Evolutionary conservation across 2,797 vertebrate genomes (phyloP).

Genomic region (Apodemus agrarius): DNA sequence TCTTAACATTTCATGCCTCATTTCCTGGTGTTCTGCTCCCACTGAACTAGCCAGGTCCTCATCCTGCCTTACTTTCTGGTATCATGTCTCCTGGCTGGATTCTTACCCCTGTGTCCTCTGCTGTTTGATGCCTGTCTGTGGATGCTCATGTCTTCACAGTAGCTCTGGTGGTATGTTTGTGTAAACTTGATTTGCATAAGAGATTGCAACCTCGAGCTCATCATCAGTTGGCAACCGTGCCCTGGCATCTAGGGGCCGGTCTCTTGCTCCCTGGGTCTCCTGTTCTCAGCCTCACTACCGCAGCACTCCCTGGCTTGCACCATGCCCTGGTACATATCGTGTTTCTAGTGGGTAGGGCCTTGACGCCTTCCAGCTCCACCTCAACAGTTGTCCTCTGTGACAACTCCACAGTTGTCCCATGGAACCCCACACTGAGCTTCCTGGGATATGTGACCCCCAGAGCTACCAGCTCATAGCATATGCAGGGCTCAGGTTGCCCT

Average conservation of each 20-base stretch:
- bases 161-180: no score
- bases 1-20: fast-evolving
- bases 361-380: no score
- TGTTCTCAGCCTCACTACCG: background rate
- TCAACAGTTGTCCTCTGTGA: background rate
- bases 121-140: background rate
- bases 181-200: background rate
- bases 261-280: background rate
- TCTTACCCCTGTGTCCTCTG: background rate
- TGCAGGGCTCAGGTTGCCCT: background rate
- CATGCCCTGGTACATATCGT: no score
- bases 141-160: background rate
- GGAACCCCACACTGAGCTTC: background rate
- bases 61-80: fast-evolving
- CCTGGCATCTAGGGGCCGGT: background rate
- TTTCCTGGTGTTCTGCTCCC: fast-evolving
- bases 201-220: background rate
- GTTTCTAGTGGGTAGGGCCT: background rate
- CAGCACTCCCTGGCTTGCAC: background rate
- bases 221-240: background rate
- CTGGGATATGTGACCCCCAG: background rate
- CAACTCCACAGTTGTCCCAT: fast-evolving
- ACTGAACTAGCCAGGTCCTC: background rate
- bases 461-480: background rate
- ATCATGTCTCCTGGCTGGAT: fast-evolving